A percentile compares a stretch with the other conserved stretches of the same genome.
These are phyloP conservation scores for Polydrusus pterygomalis DNA, from an alignment of 2,888 invertebrate genomes.

Conservation along the genomic window DNA sequence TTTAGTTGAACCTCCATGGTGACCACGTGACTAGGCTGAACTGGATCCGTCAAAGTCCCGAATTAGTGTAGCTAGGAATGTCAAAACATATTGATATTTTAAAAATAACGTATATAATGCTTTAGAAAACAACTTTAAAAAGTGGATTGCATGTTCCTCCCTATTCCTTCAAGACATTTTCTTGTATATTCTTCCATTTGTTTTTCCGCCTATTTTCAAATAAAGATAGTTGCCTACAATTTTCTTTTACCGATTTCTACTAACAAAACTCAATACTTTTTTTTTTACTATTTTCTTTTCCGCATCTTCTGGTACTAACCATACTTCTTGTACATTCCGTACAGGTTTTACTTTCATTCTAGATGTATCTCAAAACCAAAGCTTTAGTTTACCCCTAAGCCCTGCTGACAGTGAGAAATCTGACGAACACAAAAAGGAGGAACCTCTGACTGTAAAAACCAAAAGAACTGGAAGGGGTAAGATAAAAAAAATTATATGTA, in stretches of 20 bases:
- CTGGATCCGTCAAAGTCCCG: too few species aligned
- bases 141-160: too few species aligned
- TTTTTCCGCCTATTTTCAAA: too few species aligned
- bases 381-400: constrained; percentile 66
- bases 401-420: constrained; percentile 69
- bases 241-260: not conserved
- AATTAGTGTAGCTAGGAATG: too few species aligned
- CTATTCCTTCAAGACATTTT: too few species aligned
- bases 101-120: too few species aligned
- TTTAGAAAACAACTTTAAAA: too few species aligned
- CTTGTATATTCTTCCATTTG: too few species aligned
- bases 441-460: constrained; percentile 59
- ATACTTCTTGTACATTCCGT: constrained; percentile 46
- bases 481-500: constrained; percentile 6
- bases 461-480: constrained; percentile 56
- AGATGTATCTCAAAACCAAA: constrained; percentile 56
- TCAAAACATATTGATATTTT: too few species aligned
- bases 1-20: too few species aligned
- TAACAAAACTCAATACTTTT: constrained; percentile 7
- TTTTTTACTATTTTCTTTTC: constrained; percentile 11
- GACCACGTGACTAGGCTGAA: too few species aligned
- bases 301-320: constrained; percentile 35
- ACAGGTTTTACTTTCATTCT: constrained; percentile 54
- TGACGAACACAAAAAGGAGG: constrained; percentile 47
- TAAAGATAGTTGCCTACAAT: not conserved